A percentile compares a stretch with the other conserved stretches of the same genome.
Conservation (phyloP, 2,113 vertebrate genomes). For the Leucoraja erinaceus region DNA sequence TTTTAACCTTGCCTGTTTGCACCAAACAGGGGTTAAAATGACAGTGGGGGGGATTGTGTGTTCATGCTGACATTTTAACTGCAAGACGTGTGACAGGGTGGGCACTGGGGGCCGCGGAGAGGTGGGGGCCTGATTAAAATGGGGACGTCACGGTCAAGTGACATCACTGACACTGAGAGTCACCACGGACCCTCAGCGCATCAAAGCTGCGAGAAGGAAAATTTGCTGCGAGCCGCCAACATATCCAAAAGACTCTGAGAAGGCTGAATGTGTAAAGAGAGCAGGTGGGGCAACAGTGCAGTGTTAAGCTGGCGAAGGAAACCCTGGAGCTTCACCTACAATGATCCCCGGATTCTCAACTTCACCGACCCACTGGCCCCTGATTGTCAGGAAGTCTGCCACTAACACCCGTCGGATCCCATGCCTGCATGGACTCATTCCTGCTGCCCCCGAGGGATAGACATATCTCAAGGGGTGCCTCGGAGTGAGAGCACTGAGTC, state of each 20-base stretch:
- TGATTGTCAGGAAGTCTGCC: too few relatives aligned
- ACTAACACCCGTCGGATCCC: too few relatives aligned
- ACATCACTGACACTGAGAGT: not conserved
- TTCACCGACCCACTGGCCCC: not conserved
- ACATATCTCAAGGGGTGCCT: not conserved
- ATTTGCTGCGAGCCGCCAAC: not conserved
- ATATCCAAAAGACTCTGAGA: not conserved
- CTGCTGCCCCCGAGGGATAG: not conserved
- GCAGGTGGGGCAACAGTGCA: not conserved
- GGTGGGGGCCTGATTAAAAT: not conserved
- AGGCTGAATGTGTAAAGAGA: not conserved
- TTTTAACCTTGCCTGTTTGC: constrained; percentile 29
- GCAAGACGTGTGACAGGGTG: not conserved
- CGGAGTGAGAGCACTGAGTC: not conserved
- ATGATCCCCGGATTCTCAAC: too few relatives aligned
- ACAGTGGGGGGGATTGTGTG: not conserved
- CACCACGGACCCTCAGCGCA: not conserved
- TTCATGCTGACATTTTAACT: not conserved
- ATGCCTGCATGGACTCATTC: too few relatives aligned
- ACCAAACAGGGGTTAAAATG: not conserved
- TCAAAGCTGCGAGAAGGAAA: not conserved
- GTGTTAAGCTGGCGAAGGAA: too few relatives aligned
- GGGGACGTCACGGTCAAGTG: not conserved
- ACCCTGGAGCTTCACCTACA: not conserved
- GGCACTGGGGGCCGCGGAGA: not conserved